These are phyloP conservation scores for Leptinotarsa haldemani DNA, from an alignment of 2,888 invertebrate species.

Conservation along the genomic window DNA sequence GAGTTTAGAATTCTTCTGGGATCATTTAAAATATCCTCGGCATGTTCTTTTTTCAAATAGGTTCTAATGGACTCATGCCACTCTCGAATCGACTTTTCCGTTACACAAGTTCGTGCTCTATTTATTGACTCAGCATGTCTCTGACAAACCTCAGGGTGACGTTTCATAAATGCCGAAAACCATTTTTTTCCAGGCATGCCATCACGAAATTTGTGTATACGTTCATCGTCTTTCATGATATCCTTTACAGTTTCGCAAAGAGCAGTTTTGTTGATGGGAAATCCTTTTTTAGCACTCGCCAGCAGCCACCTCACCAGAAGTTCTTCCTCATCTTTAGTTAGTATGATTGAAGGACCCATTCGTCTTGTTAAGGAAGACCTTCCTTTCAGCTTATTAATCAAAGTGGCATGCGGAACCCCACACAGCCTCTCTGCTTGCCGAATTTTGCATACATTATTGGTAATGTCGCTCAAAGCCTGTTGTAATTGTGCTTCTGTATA, in stretches of 20 bases:
- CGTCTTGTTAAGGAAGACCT: not conserved
- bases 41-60: conserved; percentile 29
- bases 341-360: conserved; percentile 38
- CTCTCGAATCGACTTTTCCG: too few species aligned
- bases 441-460: conserved; percentile 21
- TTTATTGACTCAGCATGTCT: conserved; percentile 27
- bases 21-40: conserved; percentile 34
- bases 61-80: conserved; percentile 34
- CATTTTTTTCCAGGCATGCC: conserved; percentile 38
- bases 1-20: conserved; percentile 36
- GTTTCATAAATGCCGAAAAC: conserved; percentile 40
- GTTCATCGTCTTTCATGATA: conserved; percentile 36
- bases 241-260: conserved; percentile 41
- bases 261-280: conserved; percentile 39
- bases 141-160: conserved; percentile 37
- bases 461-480: conserved; percentile 13
- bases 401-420: too few species aligned
- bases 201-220: conserved; percentile 38
- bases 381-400: not conserved
- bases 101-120: conserved; percentile 33
- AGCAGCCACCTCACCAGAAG: conserved; percentile 34
- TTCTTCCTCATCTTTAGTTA: conserved; percentile 37
- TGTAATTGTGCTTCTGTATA: conserved; percentile 17
- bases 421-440: conserved; percentile 13
- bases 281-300: conserved; percentile 36